A percentile compares a stretch with the other conserved stretches of the same genome.
Evolutionary conservation across 2,888 invertebrate species (phyloP).

Genomic region (Synanthedon andrenaeformis): DNA sequence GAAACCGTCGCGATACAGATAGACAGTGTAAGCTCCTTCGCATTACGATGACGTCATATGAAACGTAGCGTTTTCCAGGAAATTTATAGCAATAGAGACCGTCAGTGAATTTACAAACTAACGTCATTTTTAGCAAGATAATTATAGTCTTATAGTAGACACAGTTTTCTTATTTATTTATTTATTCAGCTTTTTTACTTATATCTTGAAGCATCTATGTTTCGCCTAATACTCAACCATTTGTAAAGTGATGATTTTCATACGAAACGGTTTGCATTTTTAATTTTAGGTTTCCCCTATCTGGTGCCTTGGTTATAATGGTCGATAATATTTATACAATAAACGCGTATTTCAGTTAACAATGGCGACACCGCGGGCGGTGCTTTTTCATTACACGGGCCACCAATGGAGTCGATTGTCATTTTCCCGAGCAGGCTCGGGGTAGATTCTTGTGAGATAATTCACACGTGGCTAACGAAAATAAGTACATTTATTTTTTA

Average conservation of each 20-base stretch:
- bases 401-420: neutral
- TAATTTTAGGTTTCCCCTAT: no score
- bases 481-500: neutral
- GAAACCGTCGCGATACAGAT: conserved; percentile 14
- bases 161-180: no score
- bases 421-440: neutral
- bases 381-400: neutral
- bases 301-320: neutral
- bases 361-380: neutral
- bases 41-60: conserved; percentile 4
- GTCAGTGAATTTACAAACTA: no score
- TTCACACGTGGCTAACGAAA: neutral
- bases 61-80: neutral
- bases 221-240: no score
- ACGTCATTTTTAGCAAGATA: no score
- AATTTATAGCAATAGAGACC: no score
- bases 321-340: neutral
- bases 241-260: no score
- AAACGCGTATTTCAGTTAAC: neutral
- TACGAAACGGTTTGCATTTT: neutral
- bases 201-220: no score
- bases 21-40: conserved; percentile 6
- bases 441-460: neutral
- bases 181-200: no score
- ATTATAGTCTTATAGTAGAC: no score